Conservation (phyloP, 2,113 vertebrate genomes). For the Chiloscyllium plagiosum region DNA sequence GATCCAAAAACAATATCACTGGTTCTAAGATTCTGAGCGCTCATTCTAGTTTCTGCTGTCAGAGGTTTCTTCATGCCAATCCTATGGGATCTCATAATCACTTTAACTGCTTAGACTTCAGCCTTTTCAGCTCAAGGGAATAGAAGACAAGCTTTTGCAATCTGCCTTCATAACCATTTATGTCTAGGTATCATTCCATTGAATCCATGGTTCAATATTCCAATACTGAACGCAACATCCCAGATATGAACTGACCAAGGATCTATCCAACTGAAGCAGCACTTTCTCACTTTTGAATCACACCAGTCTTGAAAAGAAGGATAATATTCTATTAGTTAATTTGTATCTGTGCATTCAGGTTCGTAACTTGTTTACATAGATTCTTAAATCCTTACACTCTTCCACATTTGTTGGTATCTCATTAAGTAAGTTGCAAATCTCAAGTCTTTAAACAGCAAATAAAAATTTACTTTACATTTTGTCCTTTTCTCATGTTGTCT, state of each 20-base stretch:
- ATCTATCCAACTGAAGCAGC: background rate
- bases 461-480: background rate
- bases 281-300: background rate
- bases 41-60: background rate
- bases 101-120: background rate
- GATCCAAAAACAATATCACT: background rate
- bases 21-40: background rate
- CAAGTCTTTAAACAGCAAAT: background rate
- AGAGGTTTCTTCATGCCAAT: background rate
- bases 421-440: background rate
- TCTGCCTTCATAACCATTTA: background rate
- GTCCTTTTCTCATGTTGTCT: background rate
- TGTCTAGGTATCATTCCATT: background rate
- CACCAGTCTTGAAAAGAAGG: background rate
- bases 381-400: background rate
- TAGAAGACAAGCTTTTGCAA: background rate
- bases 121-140: background rate
- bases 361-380: background rate
- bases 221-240: background rate
- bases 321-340: background rate
- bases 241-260: background rate
- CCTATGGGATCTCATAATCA: background rate
- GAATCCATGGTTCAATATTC: background rate
- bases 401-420: background rate
- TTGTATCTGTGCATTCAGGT: background rate